These are phyloP conservation scores for Protosalanx chinensis DNA, from an alignment of 2,797 vertebrate species.

Conservation along the genomic window DNA sequence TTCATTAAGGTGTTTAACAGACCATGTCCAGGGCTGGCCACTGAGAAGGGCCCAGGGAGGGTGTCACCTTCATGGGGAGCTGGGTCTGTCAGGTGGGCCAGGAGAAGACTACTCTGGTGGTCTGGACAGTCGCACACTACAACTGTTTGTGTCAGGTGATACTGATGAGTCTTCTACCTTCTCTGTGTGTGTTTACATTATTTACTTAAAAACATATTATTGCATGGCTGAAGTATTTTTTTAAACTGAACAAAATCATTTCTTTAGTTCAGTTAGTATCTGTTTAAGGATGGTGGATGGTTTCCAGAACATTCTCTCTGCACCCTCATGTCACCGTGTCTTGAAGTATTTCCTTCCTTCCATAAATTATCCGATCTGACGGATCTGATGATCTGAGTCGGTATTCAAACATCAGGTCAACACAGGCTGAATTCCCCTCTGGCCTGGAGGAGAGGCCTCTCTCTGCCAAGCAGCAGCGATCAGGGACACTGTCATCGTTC, in stretches of 20 bases:
- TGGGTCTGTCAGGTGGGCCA: constrained; percentile 62
- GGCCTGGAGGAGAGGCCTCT: constrained; percentile 26
- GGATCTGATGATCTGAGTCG: too few relatives aligned
- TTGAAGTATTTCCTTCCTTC: too few relatives aligned
- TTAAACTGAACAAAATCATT: too few relatives aligned
- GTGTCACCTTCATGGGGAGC: constrained; percentile 74
- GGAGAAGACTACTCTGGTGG: constrained; percentile 49
- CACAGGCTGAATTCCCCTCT: not conserved
- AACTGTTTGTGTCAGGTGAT: constrained; percentile 59
- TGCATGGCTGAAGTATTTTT: too few relatives aligned
- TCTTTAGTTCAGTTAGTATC: too few relatives aligned
- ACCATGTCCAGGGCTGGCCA: constrained; percentile 60
- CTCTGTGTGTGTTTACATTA: not conserved
- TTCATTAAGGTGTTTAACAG: constrained; percentile 77
- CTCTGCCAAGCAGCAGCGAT: constrained; percentile 34
- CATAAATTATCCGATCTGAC: too few relatives aligned
- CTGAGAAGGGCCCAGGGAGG: constrained; percentile 42
- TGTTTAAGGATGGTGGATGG: too few relatives aligned
- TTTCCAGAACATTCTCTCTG: too few relatives aligned
- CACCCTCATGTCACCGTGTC: too few relatives aligned
- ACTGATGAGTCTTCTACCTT: constrained; percentile 51
- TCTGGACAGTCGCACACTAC: constrained; percentile 51
- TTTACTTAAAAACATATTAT: too few relatives aligned
- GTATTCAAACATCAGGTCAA: too few relatives aligned
- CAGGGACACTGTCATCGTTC: constrained; percentile 31